phyloP scores from a whole-genome alignment of 2,113 vertebrate species.

The Daubentonia madagascariensis region DNA sequence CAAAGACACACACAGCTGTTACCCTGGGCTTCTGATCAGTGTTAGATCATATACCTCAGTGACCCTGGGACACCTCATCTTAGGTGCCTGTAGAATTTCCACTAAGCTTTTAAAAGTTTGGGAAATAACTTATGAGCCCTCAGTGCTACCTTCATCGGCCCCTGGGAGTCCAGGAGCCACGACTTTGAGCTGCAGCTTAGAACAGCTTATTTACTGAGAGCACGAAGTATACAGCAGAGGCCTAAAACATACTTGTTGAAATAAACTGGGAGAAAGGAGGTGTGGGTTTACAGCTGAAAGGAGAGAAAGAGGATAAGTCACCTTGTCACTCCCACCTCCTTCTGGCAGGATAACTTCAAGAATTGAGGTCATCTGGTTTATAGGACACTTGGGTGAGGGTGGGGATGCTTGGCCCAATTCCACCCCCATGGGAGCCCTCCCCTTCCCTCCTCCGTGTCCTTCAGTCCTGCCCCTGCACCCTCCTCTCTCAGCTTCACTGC shows the following conservation, averaged over 20 bases:
- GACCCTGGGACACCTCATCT: not conserved
- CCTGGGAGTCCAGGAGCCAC: not conserved
- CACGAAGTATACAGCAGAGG: not conserved
- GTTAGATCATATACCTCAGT: not conserved
- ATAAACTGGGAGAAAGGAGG: not conserved
- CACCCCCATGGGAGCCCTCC: not conserved
- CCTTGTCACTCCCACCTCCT: not conserved
- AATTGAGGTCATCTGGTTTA: constrained; percentile 65
- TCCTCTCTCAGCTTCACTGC: not conserved
- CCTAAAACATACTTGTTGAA: not conserved
- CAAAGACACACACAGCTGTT: accelerated
- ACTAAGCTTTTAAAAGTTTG: not conserved
- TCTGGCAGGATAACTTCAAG: constrained; percentile 23
- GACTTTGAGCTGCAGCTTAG: not conserved
- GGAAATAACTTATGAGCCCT: not conserved
- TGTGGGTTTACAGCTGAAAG: not conserved
- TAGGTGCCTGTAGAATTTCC: not conserved
- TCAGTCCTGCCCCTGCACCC: not conserved
- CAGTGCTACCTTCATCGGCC: not conserved
- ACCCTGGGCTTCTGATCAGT: not conserved
- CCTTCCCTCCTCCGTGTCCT: accelerated
- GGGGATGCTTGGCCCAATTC: not conserved
- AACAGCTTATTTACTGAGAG: not conserved
- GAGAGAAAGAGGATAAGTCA: not conserved
- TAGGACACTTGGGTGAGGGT: constrained; percentile 21